A percentile compares a stretch with the other conserved stretches of the same genome.
Evolutionary conservation across 2,113 vertebrate species (phyloP).

Genomic region (Polypterus senegalus): DNA sequence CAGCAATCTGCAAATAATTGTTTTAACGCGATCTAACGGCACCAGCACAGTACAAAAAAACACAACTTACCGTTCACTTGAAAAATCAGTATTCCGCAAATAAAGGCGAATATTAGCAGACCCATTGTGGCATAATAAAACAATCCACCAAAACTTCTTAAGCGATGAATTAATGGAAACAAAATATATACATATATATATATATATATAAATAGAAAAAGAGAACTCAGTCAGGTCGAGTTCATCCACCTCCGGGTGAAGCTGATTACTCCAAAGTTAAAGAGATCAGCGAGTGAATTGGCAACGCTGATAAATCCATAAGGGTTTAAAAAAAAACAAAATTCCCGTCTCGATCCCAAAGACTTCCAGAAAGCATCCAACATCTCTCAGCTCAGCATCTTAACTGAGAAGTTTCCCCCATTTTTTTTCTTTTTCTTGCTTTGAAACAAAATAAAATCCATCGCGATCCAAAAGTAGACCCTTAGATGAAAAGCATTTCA

Average conservation of each 20-base stretch:
- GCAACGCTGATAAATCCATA: constrained; percentile 24
- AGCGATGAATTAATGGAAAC: constrained; percentile 30
- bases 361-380: constrained; percentile 13
- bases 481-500: constrained; percentile 9
- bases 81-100: constrained; percentile 79
- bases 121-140: constrained; percentile 91
- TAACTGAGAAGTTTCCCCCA: constrained; percentile 23
- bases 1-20: not conserved
- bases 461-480: constrained; percentile 1
- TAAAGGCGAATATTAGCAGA: constrained; percentile 76
- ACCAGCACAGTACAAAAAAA: constrained; percentile 1
- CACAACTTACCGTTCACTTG: constrained; percentile 79
- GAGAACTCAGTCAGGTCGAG: constrained; percentile 50
- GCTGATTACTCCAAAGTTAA: too few species aligned
- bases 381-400: constrained; percentile 15
- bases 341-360: constrained; percentile 21
- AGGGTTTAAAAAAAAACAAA: constrained; percentile 14
- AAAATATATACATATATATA: constrained; percentile 42
- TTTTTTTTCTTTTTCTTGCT: constrained; percentile 1
- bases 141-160: constrained; percentile 71
- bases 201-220: constrained; percentile 38
- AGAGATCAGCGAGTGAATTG: too few species aligned
- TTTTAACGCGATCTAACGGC: not conserved
- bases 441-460: not conserved
- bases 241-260: too few species aligned